phyloP scores from a whole-genome alignment of 2,888 invertebrate genomes.

The Euproctis similis region DNA sequence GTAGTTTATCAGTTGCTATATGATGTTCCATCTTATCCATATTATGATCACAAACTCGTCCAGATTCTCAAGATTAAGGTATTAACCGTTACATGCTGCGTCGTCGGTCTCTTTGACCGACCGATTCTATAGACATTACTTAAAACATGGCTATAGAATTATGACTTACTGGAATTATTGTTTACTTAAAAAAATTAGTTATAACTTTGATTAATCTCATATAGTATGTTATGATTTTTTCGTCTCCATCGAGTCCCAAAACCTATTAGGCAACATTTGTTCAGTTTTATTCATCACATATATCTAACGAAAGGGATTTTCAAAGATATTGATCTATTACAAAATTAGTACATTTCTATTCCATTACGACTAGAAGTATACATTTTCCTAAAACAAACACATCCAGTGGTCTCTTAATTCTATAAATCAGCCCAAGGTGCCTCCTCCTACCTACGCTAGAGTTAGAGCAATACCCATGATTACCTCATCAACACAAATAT shows the following conservation, averaged over 20 bases:
- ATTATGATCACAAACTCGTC: constrained; percentile 38
- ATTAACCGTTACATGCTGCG: constrained; percentile 54
- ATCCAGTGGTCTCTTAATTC: constrained; percentile 18
- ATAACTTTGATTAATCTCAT: too few species aligned
- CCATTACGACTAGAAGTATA: too few species aligned
- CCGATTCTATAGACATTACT: constrained; percentile 31
- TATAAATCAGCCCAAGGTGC: constrained; percentile 31
- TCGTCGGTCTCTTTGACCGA: constrained; percentile 30
- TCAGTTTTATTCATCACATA: too few species aligned
- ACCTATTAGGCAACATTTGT: too few species aligned
- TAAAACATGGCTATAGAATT: constrained; percentile 16
- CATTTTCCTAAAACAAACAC: constrained; percentile 1
- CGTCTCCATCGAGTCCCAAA: too few species aligned
- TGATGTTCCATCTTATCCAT: constrained; percentile 35
- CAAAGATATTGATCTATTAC: too few species aligned
- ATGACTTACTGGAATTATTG: too few species aligned
- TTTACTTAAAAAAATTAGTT: too few species aligned
- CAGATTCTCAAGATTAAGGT: constrained; percentile 73
- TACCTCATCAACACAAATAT: constrained; percentile 54
- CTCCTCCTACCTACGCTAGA: too few species aligned
- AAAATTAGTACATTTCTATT: too few species aligned
- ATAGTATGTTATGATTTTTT: too few species aligned
- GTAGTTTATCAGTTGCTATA: too few species aligned
- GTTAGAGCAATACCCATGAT: constrained; percentile 54
- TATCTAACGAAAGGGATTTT: not conserved